Base-by-base conservation (phyloP, 2,797 vertebrate genomes). In the Nannoperca obscura region DNA sequence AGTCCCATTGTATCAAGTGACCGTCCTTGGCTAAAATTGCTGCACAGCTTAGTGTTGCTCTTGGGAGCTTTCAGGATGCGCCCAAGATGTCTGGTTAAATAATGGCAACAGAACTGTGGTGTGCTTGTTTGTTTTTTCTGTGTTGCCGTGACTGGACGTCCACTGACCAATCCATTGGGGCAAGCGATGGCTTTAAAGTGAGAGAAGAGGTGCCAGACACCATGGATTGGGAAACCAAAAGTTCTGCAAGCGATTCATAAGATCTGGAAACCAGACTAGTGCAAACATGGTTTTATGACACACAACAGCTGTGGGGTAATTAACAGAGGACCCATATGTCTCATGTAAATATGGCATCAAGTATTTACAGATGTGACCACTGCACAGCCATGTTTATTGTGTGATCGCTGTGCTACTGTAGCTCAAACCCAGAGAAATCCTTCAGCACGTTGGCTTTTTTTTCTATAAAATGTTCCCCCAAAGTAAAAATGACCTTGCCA, bases 301-400 rank as follows among this genome's bases (percentile, higher is more conserved):
- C 46, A 3, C 49, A 67, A 9, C 67, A 81, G 78, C 79, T 76
- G 81, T 52, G 57, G 44, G 38, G 32, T 49, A 42, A 80, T 82
- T 63, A 75, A 52, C 59, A 49, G 36, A 32, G 44, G 69, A 49
- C 22, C 65, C 12, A 19, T 59, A 62, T 17, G 54, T 53, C 53
- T 24, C 0, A 3, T 61, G 64, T 69, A 55, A 84, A 59, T 69
- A 58, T 47, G 70, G 44, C 42, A 68, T 74, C 61, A 19, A 59
- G 53, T 50, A 12, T 61, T 75, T 70, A 71, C 61, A 71, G 68
- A 83, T 79, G 67, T 63, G 60, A 67, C 27, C 63, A 20, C 14
- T 34, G 22, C n/a, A 52, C 24, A 38, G 7, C 50, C 22, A n/a
- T 65, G 24, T 54, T 68, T 76, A 44, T 19, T 2, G 1, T 32